Percentiles rank a stretch among this genome's conserved stretches.
phyloP scores from a whole-genome alignment of 2,888 invertebrate genomes.

The Thyatira batis region DNA sequence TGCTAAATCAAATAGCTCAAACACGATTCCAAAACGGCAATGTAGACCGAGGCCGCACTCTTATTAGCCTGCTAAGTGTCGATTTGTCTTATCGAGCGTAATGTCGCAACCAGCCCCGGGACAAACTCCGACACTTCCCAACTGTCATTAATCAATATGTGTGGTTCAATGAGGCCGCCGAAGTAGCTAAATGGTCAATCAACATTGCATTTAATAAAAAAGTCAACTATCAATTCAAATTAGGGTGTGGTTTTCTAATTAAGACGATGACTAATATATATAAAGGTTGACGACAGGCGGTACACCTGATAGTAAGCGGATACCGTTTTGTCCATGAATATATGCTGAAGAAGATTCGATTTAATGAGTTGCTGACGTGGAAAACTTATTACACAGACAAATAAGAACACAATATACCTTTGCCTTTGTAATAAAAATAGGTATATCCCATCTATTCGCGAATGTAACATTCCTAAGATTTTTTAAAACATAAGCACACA shows the following conservation, averaged over 20 bases:
- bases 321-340: too few species aligned
- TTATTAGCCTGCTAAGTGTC: conserved; percentile 43
- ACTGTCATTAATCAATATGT: conserved; percentile 42
- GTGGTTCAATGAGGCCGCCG: conserved; percentile 29
- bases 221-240: conserved; percentile 12
- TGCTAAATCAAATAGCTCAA: conserved; percentile 53
- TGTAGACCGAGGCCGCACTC: conserved; percentile 61
- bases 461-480: too few species aligned
- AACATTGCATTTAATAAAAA: conserved; percentile 9
- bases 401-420: too few species aligned
- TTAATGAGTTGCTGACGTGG: too few species aligned
- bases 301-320: too few species aligned
- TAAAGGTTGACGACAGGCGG: too few species aligned
- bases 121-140: conserved; percentile 34
- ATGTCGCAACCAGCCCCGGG: conserved; percentile 56
- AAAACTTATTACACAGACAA: too few species aligned
- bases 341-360: too few species aligned
- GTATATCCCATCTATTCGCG: too few species aligned
- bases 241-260: conserved; percentile 2
- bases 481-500: too few species aligned
- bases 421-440: too few species aligned
- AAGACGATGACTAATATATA: neutral
- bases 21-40: conserved; percentile 54
- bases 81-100: conserved; percentile 45
- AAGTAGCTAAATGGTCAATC: conserved; percentile 20